Percentiles rank a stretch among this genome's conserved stretches.
These are phyloP conservation scores for Luperina nickerlii DNA, from an alignment of 2,888 invertebrate species.

Conservation along the genomic window DNA sequence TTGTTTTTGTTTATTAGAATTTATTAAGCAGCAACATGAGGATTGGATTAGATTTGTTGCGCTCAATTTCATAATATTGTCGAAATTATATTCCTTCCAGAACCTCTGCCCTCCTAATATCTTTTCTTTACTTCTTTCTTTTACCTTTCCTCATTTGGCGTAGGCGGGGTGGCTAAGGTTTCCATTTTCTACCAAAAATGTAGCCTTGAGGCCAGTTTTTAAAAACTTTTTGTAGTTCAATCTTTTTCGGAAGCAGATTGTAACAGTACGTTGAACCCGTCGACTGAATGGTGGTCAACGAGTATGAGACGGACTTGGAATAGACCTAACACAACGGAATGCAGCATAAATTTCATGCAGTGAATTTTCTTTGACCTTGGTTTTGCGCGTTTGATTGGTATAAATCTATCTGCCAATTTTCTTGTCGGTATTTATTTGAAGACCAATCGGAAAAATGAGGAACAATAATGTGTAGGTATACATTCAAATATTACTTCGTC, in stretches of 20 bases:
- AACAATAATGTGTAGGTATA: background rate
- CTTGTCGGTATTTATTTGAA: background rate
- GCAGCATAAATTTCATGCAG: background rate
- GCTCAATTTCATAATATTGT: background rate
- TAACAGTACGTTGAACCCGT: constrained; percentile 8
- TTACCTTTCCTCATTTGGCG: background rate
- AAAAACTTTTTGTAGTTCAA: background rate
- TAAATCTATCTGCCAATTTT: background rate
- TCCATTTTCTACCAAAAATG: background rate
- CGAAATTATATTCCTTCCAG: background rate
- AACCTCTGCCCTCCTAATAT: background rate
- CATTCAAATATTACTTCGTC: background rate
- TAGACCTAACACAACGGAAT: constrained; percentile 16
- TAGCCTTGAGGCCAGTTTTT: background rate
- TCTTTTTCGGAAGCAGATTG: background rate
- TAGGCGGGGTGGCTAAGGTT: background rate
- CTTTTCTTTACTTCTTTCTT: background rate
- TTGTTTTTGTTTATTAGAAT: background rate
- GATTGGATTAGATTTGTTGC: background rate
- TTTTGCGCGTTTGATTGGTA: background rate
- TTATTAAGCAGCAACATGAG: too few relatives aligned
- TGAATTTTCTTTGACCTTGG: background rate
- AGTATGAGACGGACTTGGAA: too few relatives aligned
- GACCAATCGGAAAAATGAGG: background rate
- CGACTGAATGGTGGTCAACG: background rate